phyloP scores from a whole-genome alignment of 1,140 invertebrate genomes.

The Caenorhabditis briggsae region DNA sequence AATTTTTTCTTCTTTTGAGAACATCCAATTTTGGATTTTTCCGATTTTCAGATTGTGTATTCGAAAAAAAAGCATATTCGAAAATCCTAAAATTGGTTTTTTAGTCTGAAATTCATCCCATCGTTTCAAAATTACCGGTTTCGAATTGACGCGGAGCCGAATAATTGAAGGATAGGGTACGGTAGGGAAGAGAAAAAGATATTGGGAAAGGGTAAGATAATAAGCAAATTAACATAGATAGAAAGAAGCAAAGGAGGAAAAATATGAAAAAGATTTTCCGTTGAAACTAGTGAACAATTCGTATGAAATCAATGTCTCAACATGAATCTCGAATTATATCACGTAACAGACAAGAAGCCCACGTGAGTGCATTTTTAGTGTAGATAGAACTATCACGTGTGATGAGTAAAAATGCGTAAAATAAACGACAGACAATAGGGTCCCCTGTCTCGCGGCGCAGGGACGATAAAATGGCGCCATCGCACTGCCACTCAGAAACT shows the following conservation, averaged over 20 bases:
- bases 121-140: too few species aligned
- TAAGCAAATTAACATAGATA: too few species aligned
- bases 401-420: constrained; percentile 1
- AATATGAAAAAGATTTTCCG: not conserved
- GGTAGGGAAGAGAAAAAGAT: not conserved
- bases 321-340: constrained; percentile 4
- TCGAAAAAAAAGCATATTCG: too few species aligned
- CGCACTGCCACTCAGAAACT: constrained; percentile 3
- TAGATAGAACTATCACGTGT: not conserved
- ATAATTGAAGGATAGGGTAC: not conserved
- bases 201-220: not conserved
- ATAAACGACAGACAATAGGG: not conserved
- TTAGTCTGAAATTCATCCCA: not conserved
- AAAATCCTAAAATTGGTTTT: too few species aligned
- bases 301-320: not conserved
- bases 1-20: too few species aligned
- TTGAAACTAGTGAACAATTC: too few species aligned
- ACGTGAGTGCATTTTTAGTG: not conserved
- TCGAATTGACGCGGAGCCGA: too few species aligned
- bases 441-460: not conserved
- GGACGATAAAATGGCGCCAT: constrained; percentile 52
- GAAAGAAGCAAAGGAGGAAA: too few species aligned
- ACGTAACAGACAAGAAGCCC: constrained; percentile 5
- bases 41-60: too few species aligned
- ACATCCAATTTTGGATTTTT: too few species aligned